Conservation (phyloP, 2,888 invertebrate species). For the Cryptophagus acutangulus region DNA sequence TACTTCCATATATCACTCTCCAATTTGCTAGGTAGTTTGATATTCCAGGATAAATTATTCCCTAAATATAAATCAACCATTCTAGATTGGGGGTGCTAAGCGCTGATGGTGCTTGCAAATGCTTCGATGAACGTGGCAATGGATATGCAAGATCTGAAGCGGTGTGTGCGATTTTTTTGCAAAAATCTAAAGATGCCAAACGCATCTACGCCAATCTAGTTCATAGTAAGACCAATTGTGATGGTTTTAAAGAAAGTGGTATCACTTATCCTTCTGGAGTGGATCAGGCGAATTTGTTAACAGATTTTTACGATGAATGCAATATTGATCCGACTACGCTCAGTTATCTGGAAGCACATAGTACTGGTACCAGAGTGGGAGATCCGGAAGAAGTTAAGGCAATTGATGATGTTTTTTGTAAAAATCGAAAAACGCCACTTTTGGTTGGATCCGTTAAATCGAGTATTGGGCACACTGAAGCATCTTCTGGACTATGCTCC, state of each 20-base stretch:
- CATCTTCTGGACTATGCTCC: slow-evolving; percentile 77
- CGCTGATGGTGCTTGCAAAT: slow-evolving; percentile 80
- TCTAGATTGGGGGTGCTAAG: slow-evolving; percentile 68
- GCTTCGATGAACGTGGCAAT: slow-evolving; percentile 79
- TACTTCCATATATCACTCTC: slow-evolving; percentile 82
- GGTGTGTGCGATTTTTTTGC: slow-evolving; percentile 64
- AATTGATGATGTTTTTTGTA: slow-evolving; percentile 74
- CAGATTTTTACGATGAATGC: slow-evolving; percentile 65
- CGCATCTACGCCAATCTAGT: slow-evolving; percentile 51
- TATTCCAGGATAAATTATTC: neutral
- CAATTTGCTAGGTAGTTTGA: slow-evolving; percentile 74
- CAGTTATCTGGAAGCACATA: slow-evolving; percentile 83
- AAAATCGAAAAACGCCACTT: slow-evolving; percentile 62
- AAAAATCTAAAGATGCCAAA: slow-evolving; percentile 55
- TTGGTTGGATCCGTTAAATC: slow-evolving; percentile 89
- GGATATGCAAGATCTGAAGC: slow-evolving; percentile 85
- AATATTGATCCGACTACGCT: slow-evolving; percentile 64
- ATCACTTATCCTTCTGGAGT: slow-evolving; percentile 46
- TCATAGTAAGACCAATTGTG: slow-evolving; percentile 41
- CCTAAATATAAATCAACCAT: no score
- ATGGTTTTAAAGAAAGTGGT: slow-evolving; percentile 44
- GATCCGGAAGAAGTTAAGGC: slow-evolving; percentile 89
- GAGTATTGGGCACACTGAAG: slow-evolving; percentile 90
- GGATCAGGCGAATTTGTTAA: slow-evolving; percentile 57
- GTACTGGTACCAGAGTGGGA: slow-evolving; percentile 76